Percentiles rank a stretch among this genome's conserved stretches.
Conservation (phyloP, 1,140 invertebrate species). For the Tetraneura akinire region DNA sequence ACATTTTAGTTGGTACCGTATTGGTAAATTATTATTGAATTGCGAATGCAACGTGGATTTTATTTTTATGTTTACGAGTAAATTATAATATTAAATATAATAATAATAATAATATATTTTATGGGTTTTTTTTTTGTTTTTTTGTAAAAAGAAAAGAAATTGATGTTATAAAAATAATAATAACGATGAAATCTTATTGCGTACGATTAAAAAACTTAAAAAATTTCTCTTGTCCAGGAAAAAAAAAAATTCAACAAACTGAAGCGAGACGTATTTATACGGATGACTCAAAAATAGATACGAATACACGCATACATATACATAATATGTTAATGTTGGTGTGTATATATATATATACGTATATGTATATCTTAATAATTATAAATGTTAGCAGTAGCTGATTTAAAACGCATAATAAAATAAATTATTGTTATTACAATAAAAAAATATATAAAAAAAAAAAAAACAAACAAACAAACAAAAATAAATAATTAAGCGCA, state of each 20-base stretch:
- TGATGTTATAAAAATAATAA: not conserved
- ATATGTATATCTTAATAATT: too few species aligned
- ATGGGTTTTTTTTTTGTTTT: not conserved
- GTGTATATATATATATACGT: not conserved
- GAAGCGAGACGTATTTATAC: not conserved
- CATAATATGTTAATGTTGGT: too few species aligned
- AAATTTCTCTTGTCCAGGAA: not conserved
- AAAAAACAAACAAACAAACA: too few species aligned
- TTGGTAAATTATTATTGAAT: too few species aligned
- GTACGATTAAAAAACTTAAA: too few species aligned
- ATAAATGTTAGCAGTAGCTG: slow-evolving; percentile 11
- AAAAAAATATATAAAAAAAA: slow-evolving; percentile 7
- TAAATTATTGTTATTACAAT: slow-evolving; percentile 38
- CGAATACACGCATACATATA: too few species aligned
- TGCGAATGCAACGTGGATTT: too few species aligned
- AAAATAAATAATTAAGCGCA: slow-evolving; percentile 33
- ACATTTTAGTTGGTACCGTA: too few species aligned
- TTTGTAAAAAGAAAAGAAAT: too few species aligned
- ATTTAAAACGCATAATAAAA: slow-evolving; percentile 38
- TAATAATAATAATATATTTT: too few species aligned
- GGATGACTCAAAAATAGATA: slow-evolving; percentile 17
- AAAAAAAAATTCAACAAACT: not conserved
- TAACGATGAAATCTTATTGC: not conserved
- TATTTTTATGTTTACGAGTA: too few species aligned
- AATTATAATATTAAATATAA: too few species aligned